A percentile compares a stretch with the other conserved stretches of the same genome.
These are phyloP conservation scores for Melanotaenia duboulayi DNA, from an alignment of 2,113 vertebrate species.

Conservation along the genomic window DNA sequence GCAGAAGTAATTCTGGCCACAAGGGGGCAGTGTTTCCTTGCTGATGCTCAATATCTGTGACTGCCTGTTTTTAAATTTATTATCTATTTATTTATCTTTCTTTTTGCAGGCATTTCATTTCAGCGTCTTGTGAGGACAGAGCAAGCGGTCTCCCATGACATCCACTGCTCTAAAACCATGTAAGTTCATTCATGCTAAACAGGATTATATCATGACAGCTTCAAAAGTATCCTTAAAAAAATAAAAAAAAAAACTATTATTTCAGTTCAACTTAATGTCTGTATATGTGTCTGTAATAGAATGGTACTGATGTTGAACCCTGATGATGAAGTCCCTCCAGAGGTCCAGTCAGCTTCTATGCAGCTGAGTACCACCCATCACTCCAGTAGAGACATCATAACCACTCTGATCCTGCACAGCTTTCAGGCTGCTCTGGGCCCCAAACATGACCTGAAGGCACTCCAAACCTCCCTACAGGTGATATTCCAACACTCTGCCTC, in stretches of 20 bases:
- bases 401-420: slow-evolving; percentile 86
- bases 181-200: slow-evolving; percentile 76
- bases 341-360: slow-evolving; percentile 86
- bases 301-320: slow-evolving; percentile 62
- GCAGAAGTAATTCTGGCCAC: not conserved
- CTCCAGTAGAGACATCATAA: slow-evolving; percentile 68
- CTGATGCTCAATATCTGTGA: not conserved
- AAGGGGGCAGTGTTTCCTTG: slow-evolving; percentile 14
- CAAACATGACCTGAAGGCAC: slow-evolving; percentile 68
- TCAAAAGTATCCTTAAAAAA: no score
- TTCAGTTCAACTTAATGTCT: no score
- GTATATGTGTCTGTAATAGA: slow-evolving; percentile 13
- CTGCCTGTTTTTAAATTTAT: not conserved
- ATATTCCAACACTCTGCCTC: not conserved
- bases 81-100: not conserved
- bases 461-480: slow-evolving; percentile 86
- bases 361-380: slow-evolving; percentile 77
- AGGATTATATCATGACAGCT: not conserved
- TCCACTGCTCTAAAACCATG: slow-evolving; percentile 85
- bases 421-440: slow-evolving; percentile 89
- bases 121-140: slow-evolving; percentile 91
- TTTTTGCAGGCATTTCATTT: slow-evolving; percentile 89
- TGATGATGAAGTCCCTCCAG: slow-evolving; percentile 77
- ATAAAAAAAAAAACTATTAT: no score
- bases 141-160: slow-evolving; percentile 84